Base-by-base conservation (phyloP, 2,797 vertebrate genomes). In the Rachycentron canadum region DNA sequence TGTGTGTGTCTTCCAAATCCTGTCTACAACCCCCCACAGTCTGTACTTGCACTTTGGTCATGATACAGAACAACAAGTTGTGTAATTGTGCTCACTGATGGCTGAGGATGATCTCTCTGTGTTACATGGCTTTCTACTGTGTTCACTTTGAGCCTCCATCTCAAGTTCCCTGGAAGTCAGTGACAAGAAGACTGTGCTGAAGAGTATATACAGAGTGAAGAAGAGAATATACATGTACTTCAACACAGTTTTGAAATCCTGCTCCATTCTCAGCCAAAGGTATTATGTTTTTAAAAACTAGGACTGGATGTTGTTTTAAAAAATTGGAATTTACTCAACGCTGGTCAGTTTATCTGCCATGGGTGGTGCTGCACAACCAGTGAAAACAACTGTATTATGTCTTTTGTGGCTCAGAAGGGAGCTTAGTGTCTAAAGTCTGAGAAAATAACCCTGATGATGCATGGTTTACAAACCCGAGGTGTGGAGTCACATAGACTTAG, bases 21-120 rank as follows among this genome's bases (percentile, higher is more conserved):
- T 65, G 40, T 82, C 81, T 73, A 78, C 53, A 45, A 86, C 76
- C 88, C 82, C 79, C 76, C 2, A 16, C 78, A 88, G 78, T 88
- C 85, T 83, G 73, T 86, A 71, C 78, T 81, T 73, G 82, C 78
- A 83, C 64, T 86, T 63, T 23, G 67, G 84, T 80, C 86, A 88
- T 88, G 88, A 91, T 89, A 88, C 87, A 82, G 80, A 76, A 79
- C 81, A 85, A 85, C 84, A 86, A 69, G 61, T 82, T 83, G 71
- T 62, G 73, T 88, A 85, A 87, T 79, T 68, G 80, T 79, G 78
- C 56, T 47, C 59, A 68, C 41, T 77, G 77, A 79, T 82, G 64
- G 62, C 53, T 66, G 75, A 21, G 40, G 57, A 49, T 41, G 81
- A 45, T 60, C 65, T 61, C 59, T 49, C 41, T 45, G 58, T 73